Base-by-base conservation (phyloP, 2,797 vertebrate species). In the Silurus aristotelis region DNA sequence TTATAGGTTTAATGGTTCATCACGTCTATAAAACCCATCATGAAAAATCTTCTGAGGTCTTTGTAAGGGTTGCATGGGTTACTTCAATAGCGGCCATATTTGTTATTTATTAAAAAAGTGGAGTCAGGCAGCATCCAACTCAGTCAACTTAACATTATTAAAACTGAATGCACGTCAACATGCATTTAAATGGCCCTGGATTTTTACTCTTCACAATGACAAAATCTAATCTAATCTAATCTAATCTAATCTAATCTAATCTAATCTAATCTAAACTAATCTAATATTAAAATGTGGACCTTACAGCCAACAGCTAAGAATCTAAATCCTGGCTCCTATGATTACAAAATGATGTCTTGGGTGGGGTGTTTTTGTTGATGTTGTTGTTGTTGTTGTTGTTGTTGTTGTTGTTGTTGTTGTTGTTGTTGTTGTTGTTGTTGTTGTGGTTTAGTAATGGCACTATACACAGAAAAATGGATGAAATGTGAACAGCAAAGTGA, bases 401-500 rank as follows among this genome's bases (percentile, higher is more conserved):
- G 38, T 38, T 38, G 38, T 38, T 38, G 38, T 63, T 63, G 27
- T 27, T 61, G 20, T 61, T 22, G 5, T 61, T 20, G 60, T 22
- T 68, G 8, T 38, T 38, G 31, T 38, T 38, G 38, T 38, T 38
- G 38, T 38, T 38, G 38, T 38, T 38, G 38, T 38, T 38, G 38
- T 38, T 38, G 38, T 38, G 38, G 55, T 76, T 58, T 15, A 58
- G 55, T 17, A 38, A 55, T 38, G 22, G 75, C 64, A 67, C 27
- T 83, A 58, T 86, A 83, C 83, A 72, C 58, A 73, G 71, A 22
- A 31, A 84, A 83, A 83, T 83, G 70, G 80, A 64, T 84, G 83
- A 87, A 89, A 82, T 84, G 84, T 84, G 82, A 89, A 64, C 84
- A 81, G 68, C 84, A 80, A 85, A 84, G 64, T 46, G 58, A 10